phyloP scores from a whole-genome alignment of 2,888 invertebrate genomes.

The Drosophila kuntzei region DNA sequence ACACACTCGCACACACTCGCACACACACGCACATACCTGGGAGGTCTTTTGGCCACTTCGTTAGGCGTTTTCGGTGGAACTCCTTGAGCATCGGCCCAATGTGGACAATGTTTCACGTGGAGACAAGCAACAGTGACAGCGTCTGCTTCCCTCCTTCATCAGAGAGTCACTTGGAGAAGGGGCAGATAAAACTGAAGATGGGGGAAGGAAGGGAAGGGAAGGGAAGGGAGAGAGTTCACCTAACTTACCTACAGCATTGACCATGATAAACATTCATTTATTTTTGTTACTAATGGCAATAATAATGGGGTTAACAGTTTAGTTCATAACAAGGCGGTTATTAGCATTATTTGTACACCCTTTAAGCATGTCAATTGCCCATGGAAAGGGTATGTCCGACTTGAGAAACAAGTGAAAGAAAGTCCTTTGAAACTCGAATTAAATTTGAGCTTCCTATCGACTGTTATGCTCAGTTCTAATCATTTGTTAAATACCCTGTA shows the following conservation, averaged over 20 bases:
- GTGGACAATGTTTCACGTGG: slow-evolving; percentile 71
- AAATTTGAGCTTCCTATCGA: neutral
- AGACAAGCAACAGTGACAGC: slow-evolving; percentile 47
- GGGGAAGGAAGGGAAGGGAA: neutral
- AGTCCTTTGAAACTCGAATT: neutral
- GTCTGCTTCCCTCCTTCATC: slow-evolving; percentile 7
- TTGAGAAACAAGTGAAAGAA: neutral
- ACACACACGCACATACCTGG: slow-evolving; percentile 44
- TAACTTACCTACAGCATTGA: slow-evolving; percentile 24
- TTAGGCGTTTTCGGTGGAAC: slow-evolving; percentile 71
- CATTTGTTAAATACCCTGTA: neutral
- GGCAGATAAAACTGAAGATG: too few species aligned
- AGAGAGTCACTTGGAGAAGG: neutral
- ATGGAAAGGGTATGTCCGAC: neutral
- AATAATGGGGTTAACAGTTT: slow-evolving; percentile 22
- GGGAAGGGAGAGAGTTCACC: neutral
- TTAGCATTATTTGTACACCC: slow-evolving; percentile 22
- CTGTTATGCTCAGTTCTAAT: neutral
- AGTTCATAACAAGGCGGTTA: slow-evolving; percentile 19
- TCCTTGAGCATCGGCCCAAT: slow-evolving; percentile 51
- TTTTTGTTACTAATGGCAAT: slow-evolving; percentile 30
- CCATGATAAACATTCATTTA: slow-evolving; percentile 29
- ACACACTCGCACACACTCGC: slow-evolving; percentile 33
- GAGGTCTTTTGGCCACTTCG: slow-evolving; percentile 73
- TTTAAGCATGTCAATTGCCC: neutral